Conservation (phyloP, 2,113 vertebrate species). For the Cheilinus undulatus region DNA sequence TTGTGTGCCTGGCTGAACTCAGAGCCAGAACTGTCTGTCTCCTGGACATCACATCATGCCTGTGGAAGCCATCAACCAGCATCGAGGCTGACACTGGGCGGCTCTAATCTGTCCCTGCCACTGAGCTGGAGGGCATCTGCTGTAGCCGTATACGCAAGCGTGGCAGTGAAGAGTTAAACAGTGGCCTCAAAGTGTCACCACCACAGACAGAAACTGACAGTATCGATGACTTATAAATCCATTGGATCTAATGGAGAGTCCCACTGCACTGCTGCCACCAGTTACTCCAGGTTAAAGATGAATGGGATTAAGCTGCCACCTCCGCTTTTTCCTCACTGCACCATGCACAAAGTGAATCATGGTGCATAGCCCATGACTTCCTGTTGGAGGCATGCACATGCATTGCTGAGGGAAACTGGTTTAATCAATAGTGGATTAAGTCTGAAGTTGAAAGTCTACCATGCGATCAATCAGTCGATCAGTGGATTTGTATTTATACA, state of each 20-base stretch:
- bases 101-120: conserved; percentile 58
- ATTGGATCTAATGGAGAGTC: conserved; percentile 44
- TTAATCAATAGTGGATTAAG: conserved; percentile 3
- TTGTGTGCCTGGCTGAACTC: conserved; percentile 35
- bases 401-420: conserved; percentile 5
- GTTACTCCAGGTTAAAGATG: conserved; percentile 38
- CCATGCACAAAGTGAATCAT: conserved; percentile 33
- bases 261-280: conserved; percentile 43
- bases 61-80: conserved; percentile 35
- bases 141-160: conserved; percentile 12
- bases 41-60: conserved; percentile 51
- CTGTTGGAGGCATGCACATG: conserved; percentile 9
- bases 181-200: conserved; percentile 74
- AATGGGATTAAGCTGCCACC: conserved; percentile 43
- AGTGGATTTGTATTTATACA: neutral
- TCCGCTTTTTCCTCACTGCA: conserved; percentile 37
- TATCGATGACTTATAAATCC: conserved; percentile 64
- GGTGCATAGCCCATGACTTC: conserved; percentile 32
- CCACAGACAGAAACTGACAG: conserved; percentile 20
- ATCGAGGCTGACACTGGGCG: conserved; percentile 38
- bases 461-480: neutral
- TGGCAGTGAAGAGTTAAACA: conserved; percentile 41
- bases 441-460: conserved; percentile 4
- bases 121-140: conserved; percentile 53
- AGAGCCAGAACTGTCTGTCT: conserved; percentile 51